These are phyloP conservation scores for Thymelicus acteon DNA, from an alignment of 2,888 invertebrate species.

Conservation along the genomic window DNA sequence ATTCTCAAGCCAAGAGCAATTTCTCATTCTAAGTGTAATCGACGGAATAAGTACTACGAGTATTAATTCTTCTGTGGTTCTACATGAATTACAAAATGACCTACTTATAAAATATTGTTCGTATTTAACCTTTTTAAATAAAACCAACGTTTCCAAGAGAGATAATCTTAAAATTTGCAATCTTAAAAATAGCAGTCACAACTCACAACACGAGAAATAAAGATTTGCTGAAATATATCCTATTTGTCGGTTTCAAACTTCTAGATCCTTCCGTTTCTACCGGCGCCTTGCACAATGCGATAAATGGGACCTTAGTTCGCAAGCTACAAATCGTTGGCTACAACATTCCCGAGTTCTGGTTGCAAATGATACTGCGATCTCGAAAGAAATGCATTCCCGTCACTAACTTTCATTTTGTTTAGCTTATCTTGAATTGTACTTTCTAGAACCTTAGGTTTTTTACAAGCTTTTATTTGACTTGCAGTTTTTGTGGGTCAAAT, in stretches of 20 bases:
- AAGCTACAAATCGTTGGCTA: slow-evolving; percentile 14
- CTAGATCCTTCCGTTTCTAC: not conserved
- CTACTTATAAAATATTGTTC: too few relatives aligned
- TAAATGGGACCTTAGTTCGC: slow-evolving; percentile 24
- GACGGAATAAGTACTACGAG: too few relatives aligned
- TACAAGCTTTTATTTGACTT: too few relatives aligned
- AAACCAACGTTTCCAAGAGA: too few relatives aligned
- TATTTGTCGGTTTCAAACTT: slow-evolving; percentile 17
- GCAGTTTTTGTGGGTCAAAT: too few relatives aligned
- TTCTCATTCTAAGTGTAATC: too few relatives aligned
- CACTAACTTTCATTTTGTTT: not conserved
- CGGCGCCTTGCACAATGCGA: slow-evolving; percentile 2
- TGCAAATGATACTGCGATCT: slow-evolving; percentile 16
- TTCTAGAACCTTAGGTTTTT: too few relatives aligned
- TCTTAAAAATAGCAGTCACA: not conserved
- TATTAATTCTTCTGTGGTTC: too few relatives aligned
- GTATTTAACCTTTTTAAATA: too few relatives aligned
- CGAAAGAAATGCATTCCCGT: slow-evolving; percentile 1
- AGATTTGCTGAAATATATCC: slow-evolving; percentile 14
- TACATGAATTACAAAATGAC: too few relatives aligned
- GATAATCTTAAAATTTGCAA: not conserved
- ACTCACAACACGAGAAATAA: not conserved
- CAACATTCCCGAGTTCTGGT: slow-evolving; percentile 7
- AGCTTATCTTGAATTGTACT: not conserved
- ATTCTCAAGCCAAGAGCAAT: too few relatives aligned